Conservation (phyloP, 1,140 invertebrate genomes). For the Hydropsyche tenuis region DNA sequence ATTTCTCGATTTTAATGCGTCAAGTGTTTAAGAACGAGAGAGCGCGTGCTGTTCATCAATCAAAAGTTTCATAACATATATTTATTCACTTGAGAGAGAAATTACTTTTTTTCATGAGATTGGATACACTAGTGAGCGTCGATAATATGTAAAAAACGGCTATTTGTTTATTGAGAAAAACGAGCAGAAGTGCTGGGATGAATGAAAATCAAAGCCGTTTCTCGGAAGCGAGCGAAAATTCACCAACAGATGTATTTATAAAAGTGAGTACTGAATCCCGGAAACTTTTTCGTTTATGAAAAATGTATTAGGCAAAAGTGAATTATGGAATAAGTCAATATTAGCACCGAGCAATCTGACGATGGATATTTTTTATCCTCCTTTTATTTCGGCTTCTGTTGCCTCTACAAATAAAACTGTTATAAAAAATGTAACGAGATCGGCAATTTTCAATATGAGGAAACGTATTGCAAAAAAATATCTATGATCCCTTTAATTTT, state of each 20-base stretch:
- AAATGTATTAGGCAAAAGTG: slow-evolving; percentile 4
- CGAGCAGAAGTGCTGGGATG: background rate
- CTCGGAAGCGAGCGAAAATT: background rate
- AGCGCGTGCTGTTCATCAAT: slow-evolving; percentile 9
- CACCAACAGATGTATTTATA: slow-evolving; percentile 13
- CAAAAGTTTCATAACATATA: background rate
- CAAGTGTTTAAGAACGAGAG: too few relatives aligned
- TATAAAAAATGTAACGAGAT: too few relatives aligned
- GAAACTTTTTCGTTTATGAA: slow-evolving; percentile 16
- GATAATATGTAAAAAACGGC: background rate
- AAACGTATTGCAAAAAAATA: too few relatives aligned
- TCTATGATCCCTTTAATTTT: too few relatives aligned
- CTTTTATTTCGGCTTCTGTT: too few relatives aligned
- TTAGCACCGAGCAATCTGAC: slow-evolving; percentile 4
- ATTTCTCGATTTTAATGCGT: too few relatives aligned
- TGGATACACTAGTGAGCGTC: too few relatives aligned
- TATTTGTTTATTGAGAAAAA: slow-evolving; percentile 10
- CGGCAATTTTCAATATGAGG: too few relatives aligned
- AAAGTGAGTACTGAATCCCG: background rate
- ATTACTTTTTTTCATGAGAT: too few relatives aligned
- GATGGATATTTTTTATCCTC: slow-evolving; percentile 1
- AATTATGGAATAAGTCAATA: slow-evolving; percentile 16
- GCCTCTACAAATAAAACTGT: too few relatives aligned
- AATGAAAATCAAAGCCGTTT: slow-evolving; percentile 11
- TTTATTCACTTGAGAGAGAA: too few relatives aligned